Evolutionary conservation across 2,797 vertebrate species (phyloP).

Genomic region (Acropternis orthonyx): DNA sequence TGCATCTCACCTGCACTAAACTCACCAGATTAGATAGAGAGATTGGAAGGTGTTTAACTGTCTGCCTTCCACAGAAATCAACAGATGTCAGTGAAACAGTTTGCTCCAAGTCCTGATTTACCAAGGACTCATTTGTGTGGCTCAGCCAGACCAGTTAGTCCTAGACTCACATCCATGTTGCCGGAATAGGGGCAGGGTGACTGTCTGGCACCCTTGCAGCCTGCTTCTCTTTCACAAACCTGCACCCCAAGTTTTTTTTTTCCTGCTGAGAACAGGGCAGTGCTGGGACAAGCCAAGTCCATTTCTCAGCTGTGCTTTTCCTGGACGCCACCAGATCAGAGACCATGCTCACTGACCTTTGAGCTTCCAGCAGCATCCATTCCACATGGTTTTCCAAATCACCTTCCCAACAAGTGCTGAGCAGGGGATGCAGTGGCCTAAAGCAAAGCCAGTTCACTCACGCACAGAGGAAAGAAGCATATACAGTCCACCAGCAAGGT

Average conservation of each 20-base stretch:
- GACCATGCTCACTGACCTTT: accelerated
- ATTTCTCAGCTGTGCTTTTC: not conserved
- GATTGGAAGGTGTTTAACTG: not conserved
- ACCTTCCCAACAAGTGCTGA: not conserved
- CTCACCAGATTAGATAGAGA: not conserved
- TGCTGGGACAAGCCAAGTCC: not conserved
- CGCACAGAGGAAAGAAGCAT: not conserved
- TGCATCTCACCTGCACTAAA: not conserved
- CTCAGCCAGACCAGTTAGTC: not conserved
- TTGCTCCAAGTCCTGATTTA: not conserved
- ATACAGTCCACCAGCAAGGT: not conserved
- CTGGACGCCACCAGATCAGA: not conserved
- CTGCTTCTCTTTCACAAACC: not conserved
- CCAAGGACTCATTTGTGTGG: not conserved
- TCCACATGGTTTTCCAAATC: not conserved
- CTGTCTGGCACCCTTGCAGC: not conserved
- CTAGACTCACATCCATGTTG: not conserved
- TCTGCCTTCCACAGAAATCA: not conserved
- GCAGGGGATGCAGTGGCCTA: not conserved
- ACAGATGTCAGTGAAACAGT: not conserved
- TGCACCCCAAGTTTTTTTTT: not conserved
- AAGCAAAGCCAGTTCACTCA: not conserved
- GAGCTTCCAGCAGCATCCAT: not conserved
- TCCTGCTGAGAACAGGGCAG: not conserved
- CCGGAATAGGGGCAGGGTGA: not conserved